Percentiles rank a stretch among this genome's conserved stretches.
These are phyloP conservation scores for Margarornis squamiger DNA, from an alignment of 2,797 vertebrate species.

Conservation along the genomic window DNA sequence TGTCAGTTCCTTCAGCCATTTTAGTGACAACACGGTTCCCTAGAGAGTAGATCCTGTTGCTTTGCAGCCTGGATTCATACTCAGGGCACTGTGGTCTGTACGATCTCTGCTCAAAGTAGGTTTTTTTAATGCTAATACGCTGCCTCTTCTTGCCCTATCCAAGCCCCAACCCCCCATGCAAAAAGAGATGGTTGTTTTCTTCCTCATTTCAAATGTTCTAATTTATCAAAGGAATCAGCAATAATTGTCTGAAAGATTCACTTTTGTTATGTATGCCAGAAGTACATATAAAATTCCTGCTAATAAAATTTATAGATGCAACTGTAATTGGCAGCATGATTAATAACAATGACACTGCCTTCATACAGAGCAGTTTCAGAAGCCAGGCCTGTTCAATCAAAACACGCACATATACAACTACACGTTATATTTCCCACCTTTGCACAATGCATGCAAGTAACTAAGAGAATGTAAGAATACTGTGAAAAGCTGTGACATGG, in stretches of 20 bases:
- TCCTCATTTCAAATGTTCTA: slow-evolving; percentile 15
- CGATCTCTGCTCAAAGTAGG: slow-evolving; percentile 15
- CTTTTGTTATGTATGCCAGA: slow-evolving; percentile 2
- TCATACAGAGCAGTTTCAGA: not conserved
- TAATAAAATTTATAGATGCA: slow-evolving; percentile 36
- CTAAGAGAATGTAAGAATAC: not conserved
- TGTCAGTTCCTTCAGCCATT: slow-evolving; percentile 70
- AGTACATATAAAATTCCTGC: slow-evolving; percentile 4
- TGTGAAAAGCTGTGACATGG: not conserved
- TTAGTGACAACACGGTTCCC: slow-evolving; percentile 63
- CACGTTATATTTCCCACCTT: not conserved
- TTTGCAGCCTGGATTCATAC: slow-evolving; percentile 61
- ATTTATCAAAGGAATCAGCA: slow-evolving; percentile 32
- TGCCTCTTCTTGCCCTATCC: not conserved
- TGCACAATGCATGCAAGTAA: not conserved
- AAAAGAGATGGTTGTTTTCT: not conserved
- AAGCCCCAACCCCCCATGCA: not conserved
- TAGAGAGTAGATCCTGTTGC: slow-evolving; percentile 64
- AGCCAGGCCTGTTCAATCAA: not conserved
- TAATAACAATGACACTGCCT: not conserved
- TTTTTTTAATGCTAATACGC: slow-evolving; percentile 57
- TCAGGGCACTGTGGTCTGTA: slow-evolving; percentile 46
- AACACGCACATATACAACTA: not conserved
- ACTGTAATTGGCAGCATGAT: slow-evolving; percentile 24
- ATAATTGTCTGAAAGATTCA: slow-evolving; percentile 25